These are phyloP conservation scores for Calcarius lapponicus DNA, from an alignment of 2,797 vertebrate species.

Conservation along the genomic window DNA sequence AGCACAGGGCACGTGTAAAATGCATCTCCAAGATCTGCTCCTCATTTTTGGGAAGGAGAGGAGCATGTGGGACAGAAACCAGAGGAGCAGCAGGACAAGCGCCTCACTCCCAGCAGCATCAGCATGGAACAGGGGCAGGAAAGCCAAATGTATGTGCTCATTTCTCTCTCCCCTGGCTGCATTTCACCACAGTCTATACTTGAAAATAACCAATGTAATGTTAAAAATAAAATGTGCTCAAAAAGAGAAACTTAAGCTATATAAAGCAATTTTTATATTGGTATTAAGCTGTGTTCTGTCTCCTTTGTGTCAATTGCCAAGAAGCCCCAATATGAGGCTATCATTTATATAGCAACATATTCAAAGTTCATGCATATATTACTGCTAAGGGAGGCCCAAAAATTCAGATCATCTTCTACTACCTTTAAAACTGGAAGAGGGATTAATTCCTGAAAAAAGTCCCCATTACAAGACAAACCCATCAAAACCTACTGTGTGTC, in stretches of 20 bases:
- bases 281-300: not conserved
- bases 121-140: fast-evolving
- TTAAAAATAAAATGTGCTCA: conserved; percentile 19
- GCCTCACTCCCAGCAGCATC: not conserved
- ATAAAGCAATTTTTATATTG: not conserved
- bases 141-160: fast-evolving
- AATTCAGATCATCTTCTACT: not conserved
- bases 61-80: not conserved
- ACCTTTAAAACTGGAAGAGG: not conserved
- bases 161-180: not conserved
- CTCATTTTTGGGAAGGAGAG: not conserved
- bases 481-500: not conserved
- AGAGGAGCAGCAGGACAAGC: not conserved
- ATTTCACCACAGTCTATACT: not conserved
- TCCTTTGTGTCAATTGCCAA: not conserved
- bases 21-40: not conserved
- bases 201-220: not conserved
- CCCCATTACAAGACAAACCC: not conserved
- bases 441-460: not conserved
- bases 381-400: not conserved
- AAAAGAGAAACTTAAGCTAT: not conserved
- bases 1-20: not conserved
- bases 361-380: not conserved
- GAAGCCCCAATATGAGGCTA: not conserved
- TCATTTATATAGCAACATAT: not conserved